Evolutionary conservation across 2,888 invertebrate species (phyloP).

Genomic region (Cyaniris semiargus): DNA sequence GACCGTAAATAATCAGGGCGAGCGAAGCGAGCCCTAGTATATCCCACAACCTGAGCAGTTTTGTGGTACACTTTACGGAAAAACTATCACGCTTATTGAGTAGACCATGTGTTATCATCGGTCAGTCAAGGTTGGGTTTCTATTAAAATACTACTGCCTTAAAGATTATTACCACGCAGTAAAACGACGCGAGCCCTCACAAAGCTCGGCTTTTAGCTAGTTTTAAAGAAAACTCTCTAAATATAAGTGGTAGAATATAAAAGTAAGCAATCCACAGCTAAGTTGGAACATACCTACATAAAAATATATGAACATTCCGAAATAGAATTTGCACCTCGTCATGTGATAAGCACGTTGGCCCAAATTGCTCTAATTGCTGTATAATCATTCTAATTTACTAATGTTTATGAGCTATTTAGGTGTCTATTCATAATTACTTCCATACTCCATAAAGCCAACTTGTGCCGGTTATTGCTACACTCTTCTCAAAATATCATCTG

Average conservation of each 20-base stretch:
- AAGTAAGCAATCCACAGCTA: not conserved
- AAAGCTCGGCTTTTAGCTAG: too few species aligned
- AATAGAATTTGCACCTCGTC: constrained; percentile 9
- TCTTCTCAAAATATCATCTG: too few species aligned
- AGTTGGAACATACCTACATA: not conserved
- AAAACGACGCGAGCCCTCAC: too few species aligned
- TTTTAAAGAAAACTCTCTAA: not conserved
- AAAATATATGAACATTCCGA: not conserved
- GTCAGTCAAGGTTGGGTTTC: too few species aligned
- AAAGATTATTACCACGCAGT: too few species aligned
- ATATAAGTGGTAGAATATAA: not conserved
- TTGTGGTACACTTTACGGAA: too few species aligned
- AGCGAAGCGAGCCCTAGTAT: too few species aligned
- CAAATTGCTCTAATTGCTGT: constrained; percentile 1
- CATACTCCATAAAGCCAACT: not conserved
- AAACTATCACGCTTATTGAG: too few species aligned
- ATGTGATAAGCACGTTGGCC: not conserved
- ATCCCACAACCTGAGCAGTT: too few species aligned
- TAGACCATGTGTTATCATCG: too few species aligned
- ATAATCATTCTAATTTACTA: constrained; percentile 4
- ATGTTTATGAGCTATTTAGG: constrained; percentile 13
- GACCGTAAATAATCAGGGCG: too few species aligned
- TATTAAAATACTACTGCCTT: too few species aligned
- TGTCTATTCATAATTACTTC: not conserved
- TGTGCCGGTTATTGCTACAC: not conserved